Base-by-base conservation (phyloP, 2,888 invertebrate species). In the Limulus polyphemus region DNA sequence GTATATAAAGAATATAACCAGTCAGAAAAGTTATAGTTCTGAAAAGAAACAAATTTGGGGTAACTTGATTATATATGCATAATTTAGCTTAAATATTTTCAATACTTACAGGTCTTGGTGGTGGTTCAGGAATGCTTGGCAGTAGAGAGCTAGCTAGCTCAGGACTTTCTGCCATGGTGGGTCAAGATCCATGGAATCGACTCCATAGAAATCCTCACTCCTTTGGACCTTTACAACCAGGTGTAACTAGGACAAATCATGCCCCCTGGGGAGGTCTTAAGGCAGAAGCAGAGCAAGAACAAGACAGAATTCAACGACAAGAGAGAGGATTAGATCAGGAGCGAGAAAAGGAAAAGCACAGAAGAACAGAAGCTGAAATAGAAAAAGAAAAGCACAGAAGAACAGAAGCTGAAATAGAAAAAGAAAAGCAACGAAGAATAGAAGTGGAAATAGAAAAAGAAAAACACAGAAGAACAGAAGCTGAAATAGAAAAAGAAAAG, bases 241-340 rank as follows among this genome's bases (percentile, higher is more conserved):
- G 65, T 1, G 62, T 62, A 12, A 61, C 65, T 7, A 32, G 67
- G 11, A 56, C 58, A 14, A 61, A 48, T 11, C 57, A 62, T 1
- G 50, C 66, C 12, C 56, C 63, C 0, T 67, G 69, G 68, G 68
- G 68, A 32, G 68, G 68, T 11, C 59, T 68, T 49, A 68, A 68
- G 57, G 68, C 68, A 11, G 68, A 68, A 55, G 68, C 68, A 4
- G 67, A 68, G 56, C 59, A 62, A 48, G 63, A 63, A 14, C 48
- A 65, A 77, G 82, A 47, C 83, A 83, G 74, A 57, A 78, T 85
- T 1, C 79, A 83, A 70, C 78, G 85, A 63, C 82, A 84, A 75
- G 69, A 70, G 48, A 32, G 32, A 32, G 32, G 32, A 32, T 32
- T 32, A 7, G 3, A 32, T 32, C 73, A 75, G 61, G 65, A 68